Conservation (phyloP, 2,888 invertebrate genomes). For the Pelosia muscerda region DNA sequence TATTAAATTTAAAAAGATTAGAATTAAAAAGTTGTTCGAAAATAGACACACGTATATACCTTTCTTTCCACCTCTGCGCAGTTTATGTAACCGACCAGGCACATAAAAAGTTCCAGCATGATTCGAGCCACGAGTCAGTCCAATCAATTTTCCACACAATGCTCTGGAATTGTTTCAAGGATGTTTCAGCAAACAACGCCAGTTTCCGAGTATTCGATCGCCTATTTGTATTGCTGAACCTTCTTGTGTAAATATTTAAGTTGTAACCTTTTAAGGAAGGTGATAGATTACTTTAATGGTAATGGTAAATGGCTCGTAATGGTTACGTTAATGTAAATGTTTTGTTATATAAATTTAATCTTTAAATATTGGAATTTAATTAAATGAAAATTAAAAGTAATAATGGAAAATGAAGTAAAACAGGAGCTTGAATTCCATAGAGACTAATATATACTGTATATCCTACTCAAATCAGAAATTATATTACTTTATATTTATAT, state of each 20-base stretch:
- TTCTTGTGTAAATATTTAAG: conserved; percentile 31
- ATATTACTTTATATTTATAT: too few relatives aligned
- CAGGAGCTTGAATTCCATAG: too few relatives aligned
- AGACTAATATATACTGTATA: too few relatives aligned
- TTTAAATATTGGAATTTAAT: background rate
- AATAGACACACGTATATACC: too few relatives aligned
- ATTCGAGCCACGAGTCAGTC: background rate
- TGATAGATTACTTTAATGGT: conserved; percentile 11
- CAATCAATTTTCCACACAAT: conserved; percentile 21
- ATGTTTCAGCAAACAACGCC: conserved; percentile 31
- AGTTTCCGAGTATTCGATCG: conserved; percentile 29
- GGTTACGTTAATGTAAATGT: background rate
- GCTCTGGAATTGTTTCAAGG: conserved; percentile 38
- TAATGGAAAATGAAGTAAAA: too few relatives aligned
- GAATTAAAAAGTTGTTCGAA: too few relatives aligned
- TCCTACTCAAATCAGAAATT: too few relatives aligned
- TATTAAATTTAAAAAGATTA: too few relatives aligned
- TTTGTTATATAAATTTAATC: background rate
- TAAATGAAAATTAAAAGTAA: too few relatives aligned
- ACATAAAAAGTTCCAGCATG: background rate
- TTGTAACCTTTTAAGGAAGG: conserved; percentile 12
- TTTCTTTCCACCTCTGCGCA: background rate
- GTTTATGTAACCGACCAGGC: background rate
- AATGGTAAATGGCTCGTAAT: background rate
- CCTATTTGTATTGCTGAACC: conserved; percentile 35